Base-by-base conservation (phyloP, 1,140 invertebrate genomes). In the Macrotrachela quadricornifera region DNA sequence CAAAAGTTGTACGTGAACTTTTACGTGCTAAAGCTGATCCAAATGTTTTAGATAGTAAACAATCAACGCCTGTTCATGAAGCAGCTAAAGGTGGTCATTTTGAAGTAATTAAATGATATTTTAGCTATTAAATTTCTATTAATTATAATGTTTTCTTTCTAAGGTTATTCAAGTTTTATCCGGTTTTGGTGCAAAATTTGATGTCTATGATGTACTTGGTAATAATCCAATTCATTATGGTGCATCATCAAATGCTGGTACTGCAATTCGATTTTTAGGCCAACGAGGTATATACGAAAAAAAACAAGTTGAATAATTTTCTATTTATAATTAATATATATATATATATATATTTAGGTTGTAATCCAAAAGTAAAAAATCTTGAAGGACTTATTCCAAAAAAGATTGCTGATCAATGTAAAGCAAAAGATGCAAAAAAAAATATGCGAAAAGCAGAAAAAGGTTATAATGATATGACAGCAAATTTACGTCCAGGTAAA, bases 361-460 rank as follows among this genome's bases (percentile, higher is more conserved):
- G 67, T 50, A 71, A 71, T 58, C 66, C 68, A 1, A 70, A 70
- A 58, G 57, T 59, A 37, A 71, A 71, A 57, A 69, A 71, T 51
- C 61, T 60, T 56, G 65, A 67, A 48, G 69, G 68, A 11, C 56
- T 61, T 37, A 61, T 60, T 36, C 60, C 67, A 13, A 63, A 59
- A 57, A 49, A 57, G 12, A 57, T 70, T 21, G 68, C 68, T 21
- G 71, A 71, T 57, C 67, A 69, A 42, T 62, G 59, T 44, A 64
- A 64, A 2, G 59, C 66, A 48, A 71, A 71, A 58, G 67, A 66
- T 43, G 62, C 64, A 6, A 56, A 59, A 13, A 70, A 70, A 56
- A 69, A 70, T 58, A 59, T 62, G 46, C 56, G 61, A 21, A 70
- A 71, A 59, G 69, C 61, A 18, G 68, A 71, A 57, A 69, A 66